Evolutionary conservation across 2,113 vertebrate genomes (phyloP), one percentile per base, ranked within the genome.

Genomic region (Spea multiplicata): DNA sequence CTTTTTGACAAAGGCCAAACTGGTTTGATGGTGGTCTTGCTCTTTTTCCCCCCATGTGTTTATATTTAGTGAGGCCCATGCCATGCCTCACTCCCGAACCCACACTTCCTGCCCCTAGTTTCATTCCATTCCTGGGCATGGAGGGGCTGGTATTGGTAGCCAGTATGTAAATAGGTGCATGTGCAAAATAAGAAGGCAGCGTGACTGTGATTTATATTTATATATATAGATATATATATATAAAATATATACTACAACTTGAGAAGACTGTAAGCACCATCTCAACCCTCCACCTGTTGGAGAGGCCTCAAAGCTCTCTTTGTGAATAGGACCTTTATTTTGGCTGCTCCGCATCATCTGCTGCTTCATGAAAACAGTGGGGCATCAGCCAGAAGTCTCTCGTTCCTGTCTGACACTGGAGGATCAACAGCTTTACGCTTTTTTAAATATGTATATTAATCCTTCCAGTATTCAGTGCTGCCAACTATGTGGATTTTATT

Each of bases 221-320:
- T 80, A 80, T 74, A 80, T 73, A 80, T 80, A 78, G 59, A 76
- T 76, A 71, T 64, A 78, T 73, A 66, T 80, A 65, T 80, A 80
- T 80, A n/a, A 78, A 67, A 66, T 80, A 65, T 30, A 30, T 30
- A 30, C 30, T 66, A 47, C 50, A 72, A 72, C 52, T 53, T 47
- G 48, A 65, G 67, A 66, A 47, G 71, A 80, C 78, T 80, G 8
- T 5, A 68, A 72, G 47, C 44, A 53, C 64, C 71, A 67, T 67
- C 45, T 67, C 62, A 55, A 48, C 64, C 10, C 52, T 44, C 65
- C 71, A 49, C 74, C 46, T 49, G n/a, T 68, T 71, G 69, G 62
- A 78, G 76, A 71, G 47, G 47, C 76, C 67, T 66, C 71, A 61
- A 50, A 6, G 49, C 62, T 66, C 52, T 73, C 16, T 46, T 65